These are phyloP conservation scores for Pogonocichla stellata DNA, from an alignment of 2,113 vertebrate genomes.

Conservation along the genomic window DNA sequence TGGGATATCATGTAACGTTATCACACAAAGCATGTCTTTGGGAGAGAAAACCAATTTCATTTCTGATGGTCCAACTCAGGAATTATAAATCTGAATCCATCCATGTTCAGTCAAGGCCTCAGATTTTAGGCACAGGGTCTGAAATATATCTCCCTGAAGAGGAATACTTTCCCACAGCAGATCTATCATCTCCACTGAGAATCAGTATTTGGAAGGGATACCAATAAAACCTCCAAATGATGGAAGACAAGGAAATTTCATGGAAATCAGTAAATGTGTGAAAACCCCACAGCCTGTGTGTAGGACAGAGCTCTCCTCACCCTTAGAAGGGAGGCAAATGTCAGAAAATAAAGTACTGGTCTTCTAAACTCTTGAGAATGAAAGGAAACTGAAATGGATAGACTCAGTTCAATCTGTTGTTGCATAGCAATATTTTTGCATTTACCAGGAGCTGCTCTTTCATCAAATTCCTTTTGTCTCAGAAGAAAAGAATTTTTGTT, in stretches of 20 bases:
- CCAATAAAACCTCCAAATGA: not conserved
- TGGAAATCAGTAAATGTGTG: not conserved
- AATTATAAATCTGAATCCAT: not conserved
- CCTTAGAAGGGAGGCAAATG: not conserved
- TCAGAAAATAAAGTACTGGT: not conserved
- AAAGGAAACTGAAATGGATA: not conserved
- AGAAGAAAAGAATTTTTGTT: conserved; percentile 40
- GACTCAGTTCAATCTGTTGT: conserved; percentile 2
- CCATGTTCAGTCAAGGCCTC: not conserved
- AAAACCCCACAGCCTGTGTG: not conserved
- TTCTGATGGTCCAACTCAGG: not conserved
- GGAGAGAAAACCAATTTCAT: not conserved
- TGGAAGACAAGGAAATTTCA: not conserved
- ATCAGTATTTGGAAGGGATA: not conserved
- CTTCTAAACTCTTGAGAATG: not conserved
- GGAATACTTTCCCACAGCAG: not conserved
- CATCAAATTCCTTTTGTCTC: conserved; percentile 38
- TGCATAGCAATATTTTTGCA: conserved; percentile 46
- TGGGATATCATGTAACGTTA: not conserved
- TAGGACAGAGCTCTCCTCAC: not conserved
- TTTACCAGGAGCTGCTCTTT: conserved; percentile 33
- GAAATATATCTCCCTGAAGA: not conserved
- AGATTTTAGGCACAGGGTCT: not conserved
- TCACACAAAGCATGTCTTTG: not conserved
- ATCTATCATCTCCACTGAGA: not conserved